Conservation (phyloP, 2,888 invertebrate species). For the Enoplolaimus lenunculus region DNA sequence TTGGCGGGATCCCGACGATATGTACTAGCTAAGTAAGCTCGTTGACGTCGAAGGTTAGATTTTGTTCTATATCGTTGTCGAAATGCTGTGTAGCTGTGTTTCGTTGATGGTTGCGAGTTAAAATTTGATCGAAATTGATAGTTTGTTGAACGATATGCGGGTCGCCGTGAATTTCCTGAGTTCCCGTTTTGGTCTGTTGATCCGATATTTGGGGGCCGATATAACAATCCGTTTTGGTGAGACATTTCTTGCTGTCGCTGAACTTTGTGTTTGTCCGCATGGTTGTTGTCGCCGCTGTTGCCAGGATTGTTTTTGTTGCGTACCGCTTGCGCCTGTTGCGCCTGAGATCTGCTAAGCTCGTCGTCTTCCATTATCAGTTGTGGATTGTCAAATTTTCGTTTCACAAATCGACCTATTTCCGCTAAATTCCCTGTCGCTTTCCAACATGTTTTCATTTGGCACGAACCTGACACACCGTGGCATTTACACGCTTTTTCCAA, state of each 20-base stretch:
- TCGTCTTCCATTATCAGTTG: slow-evolving; percentile 39
- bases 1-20: not conserved
- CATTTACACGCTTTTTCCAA: slow-evolving; percentile 59
- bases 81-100: too few species aligned
- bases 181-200: not conserved
- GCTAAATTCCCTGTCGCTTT: slow-evolving; percentile 72
- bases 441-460: slow-evolving; percentile 94
- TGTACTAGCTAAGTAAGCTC: not conserved
- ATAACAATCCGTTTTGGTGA: not conserved
- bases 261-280: too few species aligned
- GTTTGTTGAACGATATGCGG: not conserved
- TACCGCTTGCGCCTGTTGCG: not conserved
- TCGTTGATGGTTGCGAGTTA: too few species aligned
- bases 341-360: not conserved
- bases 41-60: too few species aligned
- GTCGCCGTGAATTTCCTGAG: not conserved
- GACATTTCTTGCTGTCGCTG: not conserved
- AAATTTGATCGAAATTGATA: too few species aligned
- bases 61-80: too few species aligned
- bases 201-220: not conserved
- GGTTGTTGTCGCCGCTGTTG: too few species aligned
- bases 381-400: slow-evolving; percentile 64
- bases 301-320: not conserved
- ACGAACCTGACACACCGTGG: slow-evolving; percentile 89
- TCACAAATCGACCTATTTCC: slow-evolving; percentile 65